These are phyloP conservation scores for Cryptotermes secundus DNA, from an alignment of 1,140 invertebrate genomes.

Conservation along the genomic window DNA sequence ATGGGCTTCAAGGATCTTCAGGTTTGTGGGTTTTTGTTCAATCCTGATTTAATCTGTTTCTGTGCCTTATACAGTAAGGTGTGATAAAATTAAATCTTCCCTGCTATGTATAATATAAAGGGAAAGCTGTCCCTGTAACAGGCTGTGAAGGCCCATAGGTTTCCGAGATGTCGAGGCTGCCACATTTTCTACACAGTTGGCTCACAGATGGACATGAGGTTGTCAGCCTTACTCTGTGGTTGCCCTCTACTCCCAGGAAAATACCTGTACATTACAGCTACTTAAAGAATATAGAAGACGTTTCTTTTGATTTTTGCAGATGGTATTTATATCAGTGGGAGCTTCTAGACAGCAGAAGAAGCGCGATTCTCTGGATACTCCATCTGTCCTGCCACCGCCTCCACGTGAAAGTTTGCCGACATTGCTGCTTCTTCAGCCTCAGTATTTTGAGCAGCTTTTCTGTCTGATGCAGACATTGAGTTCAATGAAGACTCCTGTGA, in stretches of 20 bases:
- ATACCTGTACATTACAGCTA: too few relatives aligned
- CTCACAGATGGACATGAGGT: too few relatives aligned
- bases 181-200: too few relatives aligned
- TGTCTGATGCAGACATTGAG: constrained; percentile 86
- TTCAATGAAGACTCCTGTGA: constrained; percentile 72
- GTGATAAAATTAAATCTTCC: too few relatives aligned
- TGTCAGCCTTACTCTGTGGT: too few relatives aligned
- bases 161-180: too few relatives aligned
- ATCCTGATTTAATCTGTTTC: too few relatives aligned
- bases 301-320: constrained; percentile 48
- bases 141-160: too few relatives aligned
- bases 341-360: constrained; percentile 72
- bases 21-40: constrained; percentile 41
- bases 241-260: too few relatives aligned
- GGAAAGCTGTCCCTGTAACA: too few relatives aligned
- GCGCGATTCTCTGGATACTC: constrained; percentile 69
- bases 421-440: constrained; percentile 75
- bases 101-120: too few relatives aligned
- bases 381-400: constrained; percentile 75
- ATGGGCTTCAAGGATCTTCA: constrained; percentile 85
- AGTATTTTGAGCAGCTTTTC: constrained; percentile 89
- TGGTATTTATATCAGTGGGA: constrained; percentile 87
- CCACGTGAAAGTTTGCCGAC: constrained; percentile 81
- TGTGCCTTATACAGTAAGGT: too few relatives aligned
- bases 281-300: neutral